phyloP scores from a whole-genome alignment of 2,113 vertebrate genomes.

The Phoenicopterus ruber region DNA sequence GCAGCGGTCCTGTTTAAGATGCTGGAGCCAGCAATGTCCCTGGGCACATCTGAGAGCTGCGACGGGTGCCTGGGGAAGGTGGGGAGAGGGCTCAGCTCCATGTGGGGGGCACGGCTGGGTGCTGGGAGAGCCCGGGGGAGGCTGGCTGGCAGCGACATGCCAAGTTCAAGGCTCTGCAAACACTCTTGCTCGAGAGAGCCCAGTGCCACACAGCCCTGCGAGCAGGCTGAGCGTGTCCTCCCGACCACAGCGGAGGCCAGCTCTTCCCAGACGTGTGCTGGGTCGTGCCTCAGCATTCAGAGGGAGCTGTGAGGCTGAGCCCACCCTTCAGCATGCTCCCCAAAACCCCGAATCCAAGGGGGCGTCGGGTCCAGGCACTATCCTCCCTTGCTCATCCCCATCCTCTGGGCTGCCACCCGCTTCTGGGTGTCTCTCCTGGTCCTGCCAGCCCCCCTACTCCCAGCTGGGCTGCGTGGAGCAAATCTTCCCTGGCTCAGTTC shows the following conservation, averaged over 20 bases:
- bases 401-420: background rate
- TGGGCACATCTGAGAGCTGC: background rate
- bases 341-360: background rate
- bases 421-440: background rate
- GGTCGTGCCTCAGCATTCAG: background rate
- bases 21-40: background rate
- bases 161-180: background rate
- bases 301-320: background rate
- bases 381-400: background rate
- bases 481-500: background rate
- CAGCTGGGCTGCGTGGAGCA: background rate
- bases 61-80: background rate
- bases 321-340: background rate
- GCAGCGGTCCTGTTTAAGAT: background rate
- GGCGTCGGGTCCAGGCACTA: background rate
- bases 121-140: background rate
- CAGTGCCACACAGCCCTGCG: fast-evolving
- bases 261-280: background rate
- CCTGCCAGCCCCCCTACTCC: background rate
- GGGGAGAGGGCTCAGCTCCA: no score
- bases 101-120: background rate
- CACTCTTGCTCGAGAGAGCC: background rate
- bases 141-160: no score
- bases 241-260: background rate
- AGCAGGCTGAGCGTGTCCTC: background rate